Evolutionary conservation across 2,797 vertebrate species (phyloP).

Genomic region (Cyprinella venusta): DNA sequence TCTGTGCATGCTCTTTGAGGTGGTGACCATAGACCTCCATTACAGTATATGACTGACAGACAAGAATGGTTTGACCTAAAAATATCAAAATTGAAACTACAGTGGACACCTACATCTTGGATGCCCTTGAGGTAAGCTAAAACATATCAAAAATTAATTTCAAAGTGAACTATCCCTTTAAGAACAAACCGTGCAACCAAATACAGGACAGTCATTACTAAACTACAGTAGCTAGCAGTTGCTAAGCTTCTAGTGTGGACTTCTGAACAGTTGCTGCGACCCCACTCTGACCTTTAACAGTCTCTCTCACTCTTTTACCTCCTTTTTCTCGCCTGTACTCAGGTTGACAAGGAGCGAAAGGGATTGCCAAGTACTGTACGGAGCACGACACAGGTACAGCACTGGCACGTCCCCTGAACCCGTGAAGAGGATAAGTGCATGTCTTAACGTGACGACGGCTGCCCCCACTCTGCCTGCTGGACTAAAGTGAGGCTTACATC

Average conservation of each 20-base stretch:
- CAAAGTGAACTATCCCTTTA: too few species aligned
- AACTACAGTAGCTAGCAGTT: too few species aligned
- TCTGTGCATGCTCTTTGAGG: too few species aligned
- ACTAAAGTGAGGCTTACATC: slow-evolving; percentile 57
- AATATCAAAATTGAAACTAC: too few species aligned
- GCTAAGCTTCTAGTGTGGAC: not conserved
- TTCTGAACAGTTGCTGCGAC: not conserved
- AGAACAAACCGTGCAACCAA: not conserved
- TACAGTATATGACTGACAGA: too few species aligned
- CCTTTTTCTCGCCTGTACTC: not conserved
- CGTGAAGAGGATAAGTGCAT: slow-evolving; percentile 8
- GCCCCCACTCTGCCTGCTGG: slow-evolving; percentile 33
- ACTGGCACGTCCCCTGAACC: not conserved
- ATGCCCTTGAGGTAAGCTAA: too few species aligned
- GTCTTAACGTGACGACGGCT: slow-evolving; percentile 48
- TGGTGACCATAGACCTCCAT: too few species aligned
- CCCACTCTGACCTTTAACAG: not conserved
- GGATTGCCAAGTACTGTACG: not conserved
- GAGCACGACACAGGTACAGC: not conserved
- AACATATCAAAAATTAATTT: too few species aligned
- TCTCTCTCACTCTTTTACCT: not conserved
- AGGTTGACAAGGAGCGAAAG: not conserved
- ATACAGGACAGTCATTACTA: not conserved
- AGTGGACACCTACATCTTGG: too few species aligned
- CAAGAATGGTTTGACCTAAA: too few species aligned